These are phyloP conservation scores for Zoanthus sansibaricus DNA, from an alignment of 92 coral and sea anemone species.

Conservation along the genomic window DNA sequence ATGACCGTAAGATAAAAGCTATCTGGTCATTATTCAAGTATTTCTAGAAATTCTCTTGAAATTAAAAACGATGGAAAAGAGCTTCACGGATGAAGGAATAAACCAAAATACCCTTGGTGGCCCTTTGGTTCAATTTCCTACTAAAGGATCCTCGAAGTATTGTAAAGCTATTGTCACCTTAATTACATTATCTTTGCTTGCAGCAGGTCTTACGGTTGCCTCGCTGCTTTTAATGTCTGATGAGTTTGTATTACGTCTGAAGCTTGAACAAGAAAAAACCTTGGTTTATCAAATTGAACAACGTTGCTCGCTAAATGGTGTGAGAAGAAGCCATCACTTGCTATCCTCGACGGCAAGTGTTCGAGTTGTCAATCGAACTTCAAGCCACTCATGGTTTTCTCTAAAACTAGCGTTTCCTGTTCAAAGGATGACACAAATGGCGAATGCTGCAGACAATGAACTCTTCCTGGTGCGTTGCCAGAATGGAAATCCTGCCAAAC, in stretches of 20 bases:
- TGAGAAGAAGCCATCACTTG: neutral
- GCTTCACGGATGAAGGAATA: neutral
- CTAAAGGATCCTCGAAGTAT: constrained; percentile 28
- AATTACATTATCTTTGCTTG: constrained; percentile 21
- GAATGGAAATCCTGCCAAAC: neutral
- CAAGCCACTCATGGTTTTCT: constrained; percentile 23
- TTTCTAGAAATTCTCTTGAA: neutral
- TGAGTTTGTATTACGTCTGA: constrained; percentile 12
- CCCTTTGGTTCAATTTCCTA: constrained; percentile 25
- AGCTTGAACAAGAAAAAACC: constrained; percentile 20
- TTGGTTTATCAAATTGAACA: constrained; percentile 36
- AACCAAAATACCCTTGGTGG: constrained; percentile 21
- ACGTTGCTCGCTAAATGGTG: constrained; percentile 10
- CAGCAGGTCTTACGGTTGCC: constrained; percentile 39
- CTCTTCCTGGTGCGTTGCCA: constrained; percentile 9
- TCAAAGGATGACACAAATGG: neutral
- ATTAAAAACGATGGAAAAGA: neutral
- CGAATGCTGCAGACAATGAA: neutral
- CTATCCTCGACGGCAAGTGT: constrained; percentile 12
- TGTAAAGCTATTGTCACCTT: constrained; percentile 22
- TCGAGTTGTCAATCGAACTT: constrained; percentile 28
- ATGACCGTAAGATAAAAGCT: neutral
- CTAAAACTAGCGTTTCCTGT: neutral
- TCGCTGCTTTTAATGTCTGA: constrained; percentile 39
- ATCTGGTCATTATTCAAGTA: neutral